phyloP scores from a whole-genome alignment of 2,113 vertebrate species.

The Neogale vison region DNA sequence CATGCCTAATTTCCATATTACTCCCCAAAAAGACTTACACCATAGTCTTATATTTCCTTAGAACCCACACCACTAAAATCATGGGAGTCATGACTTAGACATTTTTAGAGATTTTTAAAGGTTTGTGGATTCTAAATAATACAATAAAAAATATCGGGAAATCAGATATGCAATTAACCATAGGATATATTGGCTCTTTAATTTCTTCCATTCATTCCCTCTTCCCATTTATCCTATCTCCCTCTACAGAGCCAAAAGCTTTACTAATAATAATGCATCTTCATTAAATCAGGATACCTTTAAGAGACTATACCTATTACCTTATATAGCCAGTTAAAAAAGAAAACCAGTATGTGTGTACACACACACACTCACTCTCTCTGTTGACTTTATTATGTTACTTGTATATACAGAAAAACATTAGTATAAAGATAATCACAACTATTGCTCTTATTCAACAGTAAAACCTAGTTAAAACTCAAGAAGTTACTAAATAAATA shows the following conservation, averaged over 20 bases:
- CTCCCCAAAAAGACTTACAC: not conserved
- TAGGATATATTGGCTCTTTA: not conserved
- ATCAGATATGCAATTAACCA: not conserved
- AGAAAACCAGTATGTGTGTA: not conserved
- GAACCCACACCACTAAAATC: not conserved
- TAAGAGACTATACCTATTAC: not conserved
- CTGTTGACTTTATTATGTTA: not conserved
- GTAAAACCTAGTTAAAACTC: not conserved
- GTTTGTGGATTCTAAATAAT: not conserved
- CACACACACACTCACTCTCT: no score
- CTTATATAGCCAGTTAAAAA: not conserved
- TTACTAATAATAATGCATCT: not conserved
- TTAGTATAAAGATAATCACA: not conserved
- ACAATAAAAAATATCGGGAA: not conserved
- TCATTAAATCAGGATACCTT: not conserved
- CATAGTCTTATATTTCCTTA: not conserved
- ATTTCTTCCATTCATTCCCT: not conserved
- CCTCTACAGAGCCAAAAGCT: not conserved
- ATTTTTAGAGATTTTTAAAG: not conserved
- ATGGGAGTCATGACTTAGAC: not conserved
- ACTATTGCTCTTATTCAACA: not conserved
- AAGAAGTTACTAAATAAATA: not conserved
- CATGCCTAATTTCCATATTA: not conserved
- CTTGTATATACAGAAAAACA: not conserved
- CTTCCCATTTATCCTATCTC: not conserved